phyloP scores from a whole-genome alignment of 1,140 invertebrate genomes.

The Lepidurus arcticus region DNA sequence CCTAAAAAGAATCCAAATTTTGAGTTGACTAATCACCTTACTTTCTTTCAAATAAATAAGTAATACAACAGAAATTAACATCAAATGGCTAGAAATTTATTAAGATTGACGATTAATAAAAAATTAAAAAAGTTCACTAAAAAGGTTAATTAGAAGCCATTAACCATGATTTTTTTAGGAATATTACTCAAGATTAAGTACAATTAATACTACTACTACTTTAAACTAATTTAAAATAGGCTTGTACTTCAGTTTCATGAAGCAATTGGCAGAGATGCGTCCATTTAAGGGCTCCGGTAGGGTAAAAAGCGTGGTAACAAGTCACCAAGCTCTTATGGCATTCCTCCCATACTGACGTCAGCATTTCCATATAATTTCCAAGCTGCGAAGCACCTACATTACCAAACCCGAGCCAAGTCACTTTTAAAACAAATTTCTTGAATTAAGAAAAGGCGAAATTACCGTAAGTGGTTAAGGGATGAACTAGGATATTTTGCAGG shows the following conservation, averaged over 20 bases:
- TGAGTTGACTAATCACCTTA: no score
- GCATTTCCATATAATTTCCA: slow-evolving; percentile 29
- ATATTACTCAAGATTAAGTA: no score
- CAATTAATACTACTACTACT: not conserved
- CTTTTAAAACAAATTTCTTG: slow-evolving; percentile 35
- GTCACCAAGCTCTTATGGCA: slow-evolving; percentile 83
- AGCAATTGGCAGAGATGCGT: slow-evolving; percentile 80
- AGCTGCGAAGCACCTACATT: slow-evolving; percentile 14
- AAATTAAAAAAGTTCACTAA: no score
- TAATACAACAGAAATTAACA: no score
- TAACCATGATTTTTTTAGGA: no score
- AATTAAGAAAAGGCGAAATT: slow-evolving; percentile 29
- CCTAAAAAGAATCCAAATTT: not conserved
- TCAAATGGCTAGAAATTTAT: no score
- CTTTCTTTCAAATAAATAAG: no score
- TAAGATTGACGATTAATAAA: no score
- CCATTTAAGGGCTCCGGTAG: slow-evolving; percentile 88
- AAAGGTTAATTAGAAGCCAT: no score
- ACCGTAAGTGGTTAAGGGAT: not conserved
- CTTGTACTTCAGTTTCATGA: slow-evolving; percentile 37
- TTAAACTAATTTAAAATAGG: not conserved
- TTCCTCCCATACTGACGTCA: slow-evolving; percentile 69
- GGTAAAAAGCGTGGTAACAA: slow-evolving; percentile 94
- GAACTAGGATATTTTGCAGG: slow-evolving; percentile 25
- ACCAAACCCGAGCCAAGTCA: not conserved